Base-by-base conservation (phyloP, 1,140 invertebrate genomes). In the Platyscapa corneri region DNA sequence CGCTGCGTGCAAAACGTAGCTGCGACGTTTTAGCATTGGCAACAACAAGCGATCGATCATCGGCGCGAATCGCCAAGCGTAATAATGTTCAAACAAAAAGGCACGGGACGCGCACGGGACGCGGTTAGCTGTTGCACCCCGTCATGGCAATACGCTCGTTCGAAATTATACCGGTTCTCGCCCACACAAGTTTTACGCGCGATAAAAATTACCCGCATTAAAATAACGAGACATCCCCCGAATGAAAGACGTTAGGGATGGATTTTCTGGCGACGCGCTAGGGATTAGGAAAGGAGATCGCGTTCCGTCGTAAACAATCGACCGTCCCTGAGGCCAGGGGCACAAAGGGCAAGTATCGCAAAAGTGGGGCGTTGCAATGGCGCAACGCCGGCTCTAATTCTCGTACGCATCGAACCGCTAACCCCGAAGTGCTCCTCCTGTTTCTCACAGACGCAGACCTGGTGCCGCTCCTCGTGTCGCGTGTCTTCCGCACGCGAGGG, bases 371-470 rank as follows among this genome's bases (percentile, higher is more conserved):
- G 49, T 53, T 14, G 49, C 60, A n/a, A 34, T 30, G 23, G 49
- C 23, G 42, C 80, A n/a, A 72, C 46, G 67, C 32, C 0, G 70
- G 82, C 70, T 60, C 37, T 64, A 64, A 70, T 6, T 10, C 34
- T 34, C 2, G 23, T 77, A 70, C 60, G 65, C 76, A 84, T 80
- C 39, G 83, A 67, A 39, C 83, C 83, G 37, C 83, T 84, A 84
- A 84, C 79, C 83, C 83, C 83, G 65, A 49, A 42, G 78, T 65
- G 49, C 65, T 64, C 7, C 77, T 60, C 49, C n/a, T 30, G n/a
- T 53, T 60, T 84, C 77, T 87, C 83, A 65, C 80, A 75, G 75
- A 23, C 49, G 0, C 34, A 0, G n/a, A 27, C 3, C 56, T 27
- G 56, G 23, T 16, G 53, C 12, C 27, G 56, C n/a, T 56, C 56